These are phyloP conservation scores for Bembecia ichneumoniformis DNA, from an alignment of 2,888 invertebrate genomes.

Conservation along the genomic window DNA sequence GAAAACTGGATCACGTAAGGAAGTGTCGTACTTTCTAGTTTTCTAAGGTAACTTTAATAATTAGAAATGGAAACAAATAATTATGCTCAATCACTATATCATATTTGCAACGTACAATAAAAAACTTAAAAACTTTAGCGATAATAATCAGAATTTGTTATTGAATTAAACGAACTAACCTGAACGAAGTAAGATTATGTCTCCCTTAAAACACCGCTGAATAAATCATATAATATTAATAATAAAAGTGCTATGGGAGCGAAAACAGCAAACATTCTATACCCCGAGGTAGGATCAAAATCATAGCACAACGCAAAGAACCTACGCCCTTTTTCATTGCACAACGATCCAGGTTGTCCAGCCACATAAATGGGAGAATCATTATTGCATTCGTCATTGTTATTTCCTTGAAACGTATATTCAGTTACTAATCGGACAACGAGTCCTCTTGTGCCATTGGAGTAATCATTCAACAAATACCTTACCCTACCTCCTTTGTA, in stretches of 20 bases:
- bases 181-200: constrained; percentile 18
- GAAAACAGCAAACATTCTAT: constrained; percentile 48
- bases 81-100: too few species aligned
- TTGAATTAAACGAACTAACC: too few species aligned
- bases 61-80: too few species aligned
- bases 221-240: constrained; percentile 55
- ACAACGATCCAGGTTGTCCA: constrained; percentile 42
- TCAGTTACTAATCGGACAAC: constrained; percentile 43
- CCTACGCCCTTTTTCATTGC: constrained; percentile 38
- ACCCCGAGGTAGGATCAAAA: constrained; percentile 50
- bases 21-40: neutral
- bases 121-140: too few species aligned
- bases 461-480: constrained; percentile 12
- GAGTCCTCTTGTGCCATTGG: constrained; percentile 38
- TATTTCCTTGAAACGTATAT: constrained; percentile 39
- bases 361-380: constrained; percentile 36
- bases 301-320: constrained; percentile 47
- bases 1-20: neutral
- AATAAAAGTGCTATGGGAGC: constrained; percentile 52
- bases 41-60: too few species aligned
- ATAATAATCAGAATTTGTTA: too few species aligned
- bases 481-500: constrained; percentile 33
- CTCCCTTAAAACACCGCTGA: constrained; percentile 56
- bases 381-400: constrained; percentile 37
- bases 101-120: too few species aligned